phyloP scores from a whole-genome alignment of 2,797 vertebrate genomes.

The Scolopax rusticola region DNA sequence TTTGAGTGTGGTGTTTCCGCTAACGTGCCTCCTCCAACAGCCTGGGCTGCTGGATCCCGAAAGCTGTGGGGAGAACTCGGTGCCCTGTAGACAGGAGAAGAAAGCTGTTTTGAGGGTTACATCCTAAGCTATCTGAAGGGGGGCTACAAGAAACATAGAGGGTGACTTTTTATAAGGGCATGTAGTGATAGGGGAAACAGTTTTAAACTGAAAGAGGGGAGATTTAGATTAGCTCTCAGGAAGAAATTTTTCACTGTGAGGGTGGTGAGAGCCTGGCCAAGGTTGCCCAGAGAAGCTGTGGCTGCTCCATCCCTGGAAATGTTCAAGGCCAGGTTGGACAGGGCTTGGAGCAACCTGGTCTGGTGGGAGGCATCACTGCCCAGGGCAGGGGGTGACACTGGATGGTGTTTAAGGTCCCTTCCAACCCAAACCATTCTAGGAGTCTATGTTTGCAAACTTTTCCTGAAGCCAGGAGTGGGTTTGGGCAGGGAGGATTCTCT shows the following conservation, averaged over 20 bases:
- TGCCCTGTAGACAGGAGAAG: accelerated
- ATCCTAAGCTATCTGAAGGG: neutral
- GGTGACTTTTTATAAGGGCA: neutral
- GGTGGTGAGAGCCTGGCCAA: neutral
- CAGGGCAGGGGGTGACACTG: neutral
- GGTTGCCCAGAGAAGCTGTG: neutral
- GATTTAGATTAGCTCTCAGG: neutral
- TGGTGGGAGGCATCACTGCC: neutral
- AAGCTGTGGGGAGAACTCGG: neutral
- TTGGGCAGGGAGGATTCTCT: neutral
- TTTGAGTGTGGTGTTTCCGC: neutral
- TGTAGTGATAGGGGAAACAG: neutral
- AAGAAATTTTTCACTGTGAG: neutral
- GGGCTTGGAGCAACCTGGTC: neutral
- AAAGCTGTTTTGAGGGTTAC: neutral
- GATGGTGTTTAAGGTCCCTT: neutral
- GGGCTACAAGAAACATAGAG: neutral
- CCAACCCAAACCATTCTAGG: neutral
- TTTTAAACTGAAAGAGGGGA: neutral
- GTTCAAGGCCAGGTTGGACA: neutral
- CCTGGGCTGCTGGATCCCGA: neutral
- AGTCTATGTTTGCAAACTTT: neutral
- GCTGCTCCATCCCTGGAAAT: neutral
- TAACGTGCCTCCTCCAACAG: accelerated
- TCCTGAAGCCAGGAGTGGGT: neutral